Percentiles rank a stretch among this genome's conserved stretches.
These are phyloP conservation scores for Drosophila percnosoma DNA, from an alignment of 2,888 invertebrate species.

Conservation along the genomic window DNA sequence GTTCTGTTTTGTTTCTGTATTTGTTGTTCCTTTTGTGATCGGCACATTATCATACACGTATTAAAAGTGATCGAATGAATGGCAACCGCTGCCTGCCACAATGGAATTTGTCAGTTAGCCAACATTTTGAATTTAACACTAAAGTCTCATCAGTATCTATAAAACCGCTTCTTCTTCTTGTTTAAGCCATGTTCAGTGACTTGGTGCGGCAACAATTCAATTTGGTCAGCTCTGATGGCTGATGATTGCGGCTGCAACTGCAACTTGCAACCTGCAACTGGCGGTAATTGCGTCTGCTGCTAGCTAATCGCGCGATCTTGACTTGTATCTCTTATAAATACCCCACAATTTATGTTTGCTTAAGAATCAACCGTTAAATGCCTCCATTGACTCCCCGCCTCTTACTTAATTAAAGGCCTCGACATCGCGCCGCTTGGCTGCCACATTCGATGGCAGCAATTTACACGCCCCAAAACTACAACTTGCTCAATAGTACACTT, in stretches of 20 bases:
- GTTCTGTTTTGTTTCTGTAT: not conserved
- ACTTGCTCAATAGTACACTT: constrained; percentile 59
- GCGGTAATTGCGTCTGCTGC: constrained; percentile 45
- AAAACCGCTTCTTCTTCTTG: constrained; percentile 19
- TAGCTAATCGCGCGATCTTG: constrained; percentile 68
- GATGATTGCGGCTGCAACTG: constrained; percentile 24
- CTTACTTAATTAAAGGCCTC: constrained; percentile 40
- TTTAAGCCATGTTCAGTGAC: constrained; percentile 22
- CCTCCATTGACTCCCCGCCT: constrained; percentile 25
- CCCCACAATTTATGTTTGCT: constrained; percentile 74
- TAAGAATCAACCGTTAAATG: constrained; percentile 71
- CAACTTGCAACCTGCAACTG: constrained; percentile 17
- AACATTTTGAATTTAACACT: constrained; percentile 20
- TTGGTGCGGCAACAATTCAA: constrained; percentile 66
- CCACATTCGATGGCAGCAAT: constrained; percentile 54
- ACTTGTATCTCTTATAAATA: constrained; percentile 73
- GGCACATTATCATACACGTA: constrained; percentile 35
- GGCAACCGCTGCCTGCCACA: constrained; percentile 20
- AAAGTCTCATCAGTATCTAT: constrained; percentile 26
- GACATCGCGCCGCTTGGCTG: constrained; percentile 31
- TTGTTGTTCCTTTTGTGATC: constrained; percentile 13
- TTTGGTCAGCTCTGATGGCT: constrained; percentile 59
- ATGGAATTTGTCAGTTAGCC: constrained; percentile 29
- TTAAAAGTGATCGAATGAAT: constrained; percentile 53
- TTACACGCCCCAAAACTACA: constrained; percentile 56